Evolutionary conservation across 2,888 invertebrate species (phyloP).

Genomic region (Stenotaenia linearis): DNA sequence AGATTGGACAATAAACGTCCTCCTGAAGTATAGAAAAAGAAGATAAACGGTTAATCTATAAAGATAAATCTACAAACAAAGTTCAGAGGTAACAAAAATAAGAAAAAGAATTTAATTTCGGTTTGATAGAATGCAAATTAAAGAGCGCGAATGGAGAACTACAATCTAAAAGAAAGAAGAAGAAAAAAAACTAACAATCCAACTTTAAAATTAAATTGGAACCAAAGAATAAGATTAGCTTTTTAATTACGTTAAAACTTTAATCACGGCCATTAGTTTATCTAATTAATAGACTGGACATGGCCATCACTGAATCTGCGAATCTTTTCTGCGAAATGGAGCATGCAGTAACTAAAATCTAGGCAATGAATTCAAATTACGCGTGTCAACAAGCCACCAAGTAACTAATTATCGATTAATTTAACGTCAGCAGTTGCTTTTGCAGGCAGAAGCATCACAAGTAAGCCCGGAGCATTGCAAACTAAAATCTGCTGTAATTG

Average conservation of each 20-base stretch:
- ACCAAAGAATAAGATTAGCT: not conserved
- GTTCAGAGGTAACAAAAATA: too few relatives aligned
- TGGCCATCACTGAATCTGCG: not conserved
- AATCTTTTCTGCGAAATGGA: not conserved
- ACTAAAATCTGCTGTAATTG: not conserved
- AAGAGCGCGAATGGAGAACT: not conserved
- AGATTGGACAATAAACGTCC: not conserved
- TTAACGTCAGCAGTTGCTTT: conserved; percentile 5
- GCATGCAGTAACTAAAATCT: conserved; percentile 6
- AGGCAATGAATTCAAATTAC: conserved; percentile 23
- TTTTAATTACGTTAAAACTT: not conserved
- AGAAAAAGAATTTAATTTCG: too few relatives aligned
- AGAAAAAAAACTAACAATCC: not conserved
- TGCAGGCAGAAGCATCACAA: not conserved
- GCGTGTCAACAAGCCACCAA: not conserved
- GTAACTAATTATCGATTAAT: conserved; percentile 24
- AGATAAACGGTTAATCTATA: not conserved
- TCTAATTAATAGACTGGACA: not conserved
- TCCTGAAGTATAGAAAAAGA: not conserved
- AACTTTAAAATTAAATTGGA: not conserved
- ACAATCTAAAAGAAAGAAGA: not conserved
- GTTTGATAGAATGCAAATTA: too few relatives aligned
- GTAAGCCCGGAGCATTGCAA: not conserved
- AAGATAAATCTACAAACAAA: too few relatives aligned
- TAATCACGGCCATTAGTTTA: not conserved